Base-by-base conservation (phyloP, 2,113 vertebrate genomes). In the Trachemys scripta region DNA sequence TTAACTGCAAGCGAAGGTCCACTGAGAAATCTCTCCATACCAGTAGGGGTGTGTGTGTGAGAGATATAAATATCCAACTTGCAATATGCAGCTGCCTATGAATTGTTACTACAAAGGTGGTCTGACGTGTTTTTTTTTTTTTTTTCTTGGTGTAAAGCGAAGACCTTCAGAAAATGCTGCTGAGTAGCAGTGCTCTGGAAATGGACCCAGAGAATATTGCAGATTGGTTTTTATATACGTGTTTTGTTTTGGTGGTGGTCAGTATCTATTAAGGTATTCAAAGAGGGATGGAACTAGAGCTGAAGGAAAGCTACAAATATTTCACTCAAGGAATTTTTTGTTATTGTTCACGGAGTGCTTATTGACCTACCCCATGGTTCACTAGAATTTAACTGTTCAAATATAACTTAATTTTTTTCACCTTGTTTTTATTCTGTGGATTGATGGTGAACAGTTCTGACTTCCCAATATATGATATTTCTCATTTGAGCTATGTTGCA, bases 141-240 rank as follows among this genome's bases (percentile, higher is more conserved):
- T 80, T 3, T 87, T 93, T 92, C 82, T 82, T 62, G 78, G 51
- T 3, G 11, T 62, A 62, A 29, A 31, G 57, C 6, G 35, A 42
- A 88, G 59, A 51, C 57, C 78, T 93, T 93, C 56, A 69, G 89
- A 83, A 83, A 80, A 57, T 53, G 49, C 29, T 86, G 51, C 80
- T 83, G 72, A 84, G 53, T 78, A 94, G 78, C 17, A 89, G 69
- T 89, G 76, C 45, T 12, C 4, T 51, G 56, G 62, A 75, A 90
- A 89, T 14, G 12, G 38, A 35, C 20, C 9, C 53, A 79, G 75
- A 75, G 14, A 35, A 27, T 69, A 8, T 2, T 79, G 47, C 31
- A 75, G 80, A 8, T n/a, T n/a, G 53, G 19, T n/a, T 85, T 84
- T 10, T 0, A 4, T 22, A 1, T 0, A 0, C 1, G 9, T 4